Conservation (phyloP, 92 coral and sea anemone genomes). For the Parazoanthus swiftii region DNA sequence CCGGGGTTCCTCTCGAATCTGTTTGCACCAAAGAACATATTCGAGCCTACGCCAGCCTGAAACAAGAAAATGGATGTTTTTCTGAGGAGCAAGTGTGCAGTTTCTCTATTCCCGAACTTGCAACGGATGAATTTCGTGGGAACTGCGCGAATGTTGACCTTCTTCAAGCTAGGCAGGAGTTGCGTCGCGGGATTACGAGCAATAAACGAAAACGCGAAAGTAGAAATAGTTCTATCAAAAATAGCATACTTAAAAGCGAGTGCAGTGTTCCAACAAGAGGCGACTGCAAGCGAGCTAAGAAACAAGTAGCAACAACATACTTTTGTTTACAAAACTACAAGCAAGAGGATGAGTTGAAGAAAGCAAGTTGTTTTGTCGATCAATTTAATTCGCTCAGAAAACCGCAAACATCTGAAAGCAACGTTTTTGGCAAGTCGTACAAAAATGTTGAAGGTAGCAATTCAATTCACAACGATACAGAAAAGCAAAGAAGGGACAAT, state of each 20-base stretch:
- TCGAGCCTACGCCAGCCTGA: not conserved
- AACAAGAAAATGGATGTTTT: not conserved
- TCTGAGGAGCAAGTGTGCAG: not conserved
- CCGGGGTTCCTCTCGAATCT: not conserved
- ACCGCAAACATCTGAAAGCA: not conserved
- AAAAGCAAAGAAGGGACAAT: constrained; percentile 71
- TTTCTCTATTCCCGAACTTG: not conserved
- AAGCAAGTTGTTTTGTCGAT: not conserved
- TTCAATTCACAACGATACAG: constrained; percentile 62
- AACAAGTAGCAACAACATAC: not conserved
- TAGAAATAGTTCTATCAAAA: not conserved
- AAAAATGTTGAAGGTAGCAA: not conserved
- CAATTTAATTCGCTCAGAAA: not conserved
- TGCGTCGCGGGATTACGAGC: not conserved
- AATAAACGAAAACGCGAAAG: not conserved
- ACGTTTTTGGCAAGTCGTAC: not conserved
- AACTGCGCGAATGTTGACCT: not conserved
- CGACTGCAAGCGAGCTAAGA: not conserved
- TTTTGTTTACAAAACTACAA: constrained; percentile 2
- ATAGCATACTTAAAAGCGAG: not conserved
- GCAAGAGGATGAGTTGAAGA: not conserved
- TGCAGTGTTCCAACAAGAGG: not conserved
- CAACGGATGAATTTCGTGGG: not conserved
- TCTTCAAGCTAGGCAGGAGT: not conserved
- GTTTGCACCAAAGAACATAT: not conserved